A percentile compares a stretch with the other conserved stretches of the same genome.
Conservation (phyloP, 2,797 vertebrate species). For the Halcyon smyrnensis region DNA sequence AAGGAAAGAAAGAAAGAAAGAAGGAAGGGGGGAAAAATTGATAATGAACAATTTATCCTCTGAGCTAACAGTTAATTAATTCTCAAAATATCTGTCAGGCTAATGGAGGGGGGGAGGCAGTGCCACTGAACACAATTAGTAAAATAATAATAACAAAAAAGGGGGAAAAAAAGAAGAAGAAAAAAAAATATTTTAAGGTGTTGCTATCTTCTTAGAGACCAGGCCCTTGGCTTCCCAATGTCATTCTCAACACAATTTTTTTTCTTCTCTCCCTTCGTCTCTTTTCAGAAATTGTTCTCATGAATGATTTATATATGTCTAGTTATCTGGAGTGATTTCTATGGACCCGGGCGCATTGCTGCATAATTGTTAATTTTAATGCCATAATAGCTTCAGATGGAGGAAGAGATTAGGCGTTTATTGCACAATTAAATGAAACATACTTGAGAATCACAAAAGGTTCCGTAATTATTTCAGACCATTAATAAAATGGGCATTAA, state of each 20-base stretch:
- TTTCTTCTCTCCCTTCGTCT: constrained; percentile 82
- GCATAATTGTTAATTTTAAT: constrained; percentile 99
- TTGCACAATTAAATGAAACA: constrained; percentile 99
- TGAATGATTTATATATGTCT: constrained; percentile 99
- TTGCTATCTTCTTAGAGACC: constrained; percentile 95
- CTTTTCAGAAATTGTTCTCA: constrained; percentile 95
- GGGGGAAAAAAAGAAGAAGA: constrained; percentile 72
- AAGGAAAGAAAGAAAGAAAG: constrained; percentile 43
- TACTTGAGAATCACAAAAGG: constrained; percentile 99
- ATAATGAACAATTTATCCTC: constrained; percentile 92
- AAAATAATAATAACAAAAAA: constrained; percentile 89
- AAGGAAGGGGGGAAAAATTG: constrained; percentile 58
- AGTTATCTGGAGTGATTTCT: constrained; percentile 99
- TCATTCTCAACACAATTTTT: constrained; percentile 91
- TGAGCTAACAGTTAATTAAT: constrained; percentile 98
- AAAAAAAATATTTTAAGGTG: constrained; percentile 81
- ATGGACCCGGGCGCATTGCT: constrained; percentile 99
- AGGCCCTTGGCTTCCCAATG: constrained; percentile 92
- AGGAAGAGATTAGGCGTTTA: constrained; percentile 99
- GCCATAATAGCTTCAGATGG: constrained; percentile 99
- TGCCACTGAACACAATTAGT: constrained; percentile 83
- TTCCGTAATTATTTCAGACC: constrained; percentile 99
- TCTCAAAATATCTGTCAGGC: constrained; percentile 97
- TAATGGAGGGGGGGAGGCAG: constrained; percentile 72
- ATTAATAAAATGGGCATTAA: constrained; percentile 99